A percentile compares a stretch with the other conserved stretches of the same genome.
phyloP scores from a whole-genome alignment of 2,888 invertebrate genomes.

The Zygogramma bicolorata region DNA sequence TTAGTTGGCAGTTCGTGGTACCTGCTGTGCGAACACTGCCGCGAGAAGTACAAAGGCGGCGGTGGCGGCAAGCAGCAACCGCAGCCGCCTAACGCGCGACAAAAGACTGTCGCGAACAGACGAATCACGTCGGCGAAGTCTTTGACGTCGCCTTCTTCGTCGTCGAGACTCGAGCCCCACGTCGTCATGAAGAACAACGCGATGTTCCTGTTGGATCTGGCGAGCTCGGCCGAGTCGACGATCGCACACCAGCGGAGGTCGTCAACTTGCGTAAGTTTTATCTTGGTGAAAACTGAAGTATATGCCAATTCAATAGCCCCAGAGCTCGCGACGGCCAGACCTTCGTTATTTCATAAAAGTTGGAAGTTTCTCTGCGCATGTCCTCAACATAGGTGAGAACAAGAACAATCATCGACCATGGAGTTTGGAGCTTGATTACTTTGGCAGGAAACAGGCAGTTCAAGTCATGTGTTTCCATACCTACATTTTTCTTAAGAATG shows the following conservation, averaged over 20 bases:
- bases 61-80: slow-evolving; percentile 61
- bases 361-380: no score
- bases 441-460: no score
- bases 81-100: slow-evolving; percentile 61
- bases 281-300: no score
- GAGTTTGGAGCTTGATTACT: no score
- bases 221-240: slow-evolving; percentile 76
- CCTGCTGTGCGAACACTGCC: slow-evolving; percentile 90
- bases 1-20: slow-evolving; percentile 85
- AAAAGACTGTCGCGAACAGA: slow-evolving; percentile 58
- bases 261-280: slow-evolving; percentile 58
- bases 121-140: slow-evolving; percentile 54
- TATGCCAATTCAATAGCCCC: no score
- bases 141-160: slow-evolving; percentile 55
- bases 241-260: slow-evolving; percentile 58
- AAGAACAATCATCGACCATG: no score
- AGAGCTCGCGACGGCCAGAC: no score
- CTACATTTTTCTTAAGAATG: no score
- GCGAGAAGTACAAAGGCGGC: slow-evolving; percentile 77
- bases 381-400: no score
- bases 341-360: no score
- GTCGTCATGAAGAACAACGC: slow-evolving; percentile 93
- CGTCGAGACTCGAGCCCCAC: slow-evolving; percentile 67
- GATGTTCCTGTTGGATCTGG: slow-evolving; percentile 90
- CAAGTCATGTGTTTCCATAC: no score